Percentiles rank a stretch among this genome's conserved stretches.
Conservation (phyloP, 2,888 invertebrate genomes). For the Iphiclides podalirius region DNA sequence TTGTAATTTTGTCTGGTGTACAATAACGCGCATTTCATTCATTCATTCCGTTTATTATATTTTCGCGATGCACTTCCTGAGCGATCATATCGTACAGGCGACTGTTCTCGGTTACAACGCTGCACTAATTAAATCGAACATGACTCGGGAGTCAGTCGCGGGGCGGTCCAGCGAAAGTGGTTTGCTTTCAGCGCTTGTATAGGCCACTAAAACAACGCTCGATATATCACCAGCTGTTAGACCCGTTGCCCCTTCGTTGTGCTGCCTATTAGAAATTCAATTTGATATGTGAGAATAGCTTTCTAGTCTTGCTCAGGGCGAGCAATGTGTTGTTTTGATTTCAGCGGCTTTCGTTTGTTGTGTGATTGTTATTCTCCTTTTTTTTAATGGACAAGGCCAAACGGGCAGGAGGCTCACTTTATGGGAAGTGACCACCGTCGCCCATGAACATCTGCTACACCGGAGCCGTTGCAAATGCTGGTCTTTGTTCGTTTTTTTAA, state of each 20-base stretch:
- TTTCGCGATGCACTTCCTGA: too few relatives aligned
- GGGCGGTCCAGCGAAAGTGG: slow-evolving; percentile 20
- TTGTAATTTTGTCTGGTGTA: too few relatives aligned
- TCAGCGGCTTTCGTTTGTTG: neutral
- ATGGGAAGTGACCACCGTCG: too few relatives aligned
- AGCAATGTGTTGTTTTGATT: slow-evolving; percentile 2
- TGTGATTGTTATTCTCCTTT: neutral
- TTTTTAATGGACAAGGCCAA: too few relatives aligned
- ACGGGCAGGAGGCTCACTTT: too few relatives aligned
- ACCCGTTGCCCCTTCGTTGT: slow-evolving; percentile 15
- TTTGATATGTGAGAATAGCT: slow-evolving; percentile 12
- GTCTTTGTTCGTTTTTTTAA: too few relatives aligned
- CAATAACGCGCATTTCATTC: too few relatives aligned
- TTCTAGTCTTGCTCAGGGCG: slow-evolving; percentile 1
- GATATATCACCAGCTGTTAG: slow-evolving; percentile 19
- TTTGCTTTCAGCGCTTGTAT: slow-evolving; percentile 6
- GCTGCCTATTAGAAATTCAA: slow-evolving; percentile 13
- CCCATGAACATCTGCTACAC: too few relatives aligned
- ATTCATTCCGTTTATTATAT: too few relatives aligned
- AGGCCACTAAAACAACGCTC: slow-evolving; percentile 14
- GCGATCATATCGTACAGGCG: too few relatives aligned
- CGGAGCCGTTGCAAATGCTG: too few relatives aligned
- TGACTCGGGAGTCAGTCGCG: neutral
- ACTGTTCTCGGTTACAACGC: too few relatives aligned
- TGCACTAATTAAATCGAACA: slow-evolving; percentile 6